Conservation (phyloP, 2,888 invertebrate species). For the Gonocerus acuteangulatus region DNA sequence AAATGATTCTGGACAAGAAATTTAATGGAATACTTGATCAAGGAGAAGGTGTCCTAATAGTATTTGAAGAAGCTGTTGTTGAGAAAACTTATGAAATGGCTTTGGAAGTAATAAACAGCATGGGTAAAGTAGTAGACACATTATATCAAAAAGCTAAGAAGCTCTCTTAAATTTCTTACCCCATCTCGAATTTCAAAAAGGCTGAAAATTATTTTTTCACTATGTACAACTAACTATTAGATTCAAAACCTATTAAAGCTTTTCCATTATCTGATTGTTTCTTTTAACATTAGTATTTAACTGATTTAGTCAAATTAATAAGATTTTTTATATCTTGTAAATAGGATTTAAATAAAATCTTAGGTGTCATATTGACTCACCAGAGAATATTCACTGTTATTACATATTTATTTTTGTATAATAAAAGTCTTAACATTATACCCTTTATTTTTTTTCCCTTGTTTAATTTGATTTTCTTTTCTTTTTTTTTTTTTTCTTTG, state of each 20-base stretch:
- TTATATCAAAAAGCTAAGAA: constrained; percentile 99
- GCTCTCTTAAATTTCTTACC: constrained; percentile 46
- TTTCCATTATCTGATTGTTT: constrained; percentile 20
- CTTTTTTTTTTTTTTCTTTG: constrained; percentile 5
- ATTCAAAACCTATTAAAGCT: constrained; percentile 21
- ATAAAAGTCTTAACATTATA: constrained; percentile 4
- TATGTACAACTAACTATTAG: constrained; percentile 26
- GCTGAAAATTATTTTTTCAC: constrained; percentile 28
- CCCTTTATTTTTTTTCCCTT: background rate
- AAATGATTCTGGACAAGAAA: constrained; percentile 97
- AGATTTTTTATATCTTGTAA: constrained; percentile 22
- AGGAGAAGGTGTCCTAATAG: constrained; percentile 93
- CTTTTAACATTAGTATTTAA: constrained; percentile 22
- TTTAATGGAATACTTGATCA: constrained; percentile 96
- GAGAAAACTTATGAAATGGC: constrained; percentile 98
- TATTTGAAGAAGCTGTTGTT: constrained; percentile 88
- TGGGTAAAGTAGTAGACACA: constrained; percentile 99
- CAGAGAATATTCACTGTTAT: constrained; percentile 16
- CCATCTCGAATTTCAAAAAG: constrained; percentile 21
- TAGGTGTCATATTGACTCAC: constrained; percentile 14
- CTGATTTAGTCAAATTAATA: constrained; percentile 17
- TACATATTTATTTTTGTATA: constrained; percentile 24
- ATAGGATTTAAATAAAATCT: constrained; percentile 20
- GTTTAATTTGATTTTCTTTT: constrained; percentile 12
- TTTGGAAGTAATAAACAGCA: constrained; percentile 93